A percentile compares a stretch with the other conserved stretches of the same genome.
These are phyloP conservation scores for Bucorvus abyssinicus DNA, from an alignment of 2,797 vertebrate species.

Conservation along the genomic window DNA sequence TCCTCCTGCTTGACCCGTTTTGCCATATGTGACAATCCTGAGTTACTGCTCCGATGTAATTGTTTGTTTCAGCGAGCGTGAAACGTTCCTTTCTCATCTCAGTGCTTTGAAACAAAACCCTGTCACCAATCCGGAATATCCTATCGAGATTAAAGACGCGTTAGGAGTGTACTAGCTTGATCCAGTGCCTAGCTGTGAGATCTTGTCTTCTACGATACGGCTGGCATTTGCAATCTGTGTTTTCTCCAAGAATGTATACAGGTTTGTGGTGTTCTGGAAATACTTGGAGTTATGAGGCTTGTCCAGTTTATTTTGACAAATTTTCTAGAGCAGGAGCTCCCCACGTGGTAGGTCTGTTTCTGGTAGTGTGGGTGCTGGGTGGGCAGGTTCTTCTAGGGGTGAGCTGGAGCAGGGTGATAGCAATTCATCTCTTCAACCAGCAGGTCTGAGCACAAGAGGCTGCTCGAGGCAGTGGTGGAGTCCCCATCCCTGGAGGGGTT, in stretches of 20 bases:
- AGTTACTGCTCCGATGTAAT: not conserved
- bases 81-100: not conserved
- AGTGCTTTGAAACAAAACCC: not conserved
- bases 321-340: not conserved
- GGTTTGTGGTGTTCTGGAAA: not conserved
- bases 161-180: not conserved
- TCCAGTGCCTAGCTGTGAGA: not conserved
- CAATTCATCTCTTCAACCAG: not conserved
- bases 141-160: not conserved
- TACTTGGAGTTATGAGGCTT: not conserved
- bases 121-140: not conserved
- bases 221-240: not conserved
- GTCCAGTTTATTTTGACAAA: not conserved
- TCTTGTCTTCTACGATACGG: not conserved
- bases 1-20: not conserved
- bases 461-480: no score
- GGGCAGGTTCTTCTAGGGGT: not conserved
- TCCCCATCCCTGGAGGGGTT: no score
- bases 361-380: not conserved
- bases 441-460: not conserved
- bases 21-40: not conserved
- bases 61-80: not conserved
- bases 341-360: not conserved
- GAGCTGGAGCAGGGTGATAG: not conserved
- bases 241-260: not conserved